Percentiles rank a stretch among this genome's conserved stretches.
phyloP scores from a whole-genome alignment of 2,797 vertebrate genomes.

The Chelidonichthys spinosus region DNA sequence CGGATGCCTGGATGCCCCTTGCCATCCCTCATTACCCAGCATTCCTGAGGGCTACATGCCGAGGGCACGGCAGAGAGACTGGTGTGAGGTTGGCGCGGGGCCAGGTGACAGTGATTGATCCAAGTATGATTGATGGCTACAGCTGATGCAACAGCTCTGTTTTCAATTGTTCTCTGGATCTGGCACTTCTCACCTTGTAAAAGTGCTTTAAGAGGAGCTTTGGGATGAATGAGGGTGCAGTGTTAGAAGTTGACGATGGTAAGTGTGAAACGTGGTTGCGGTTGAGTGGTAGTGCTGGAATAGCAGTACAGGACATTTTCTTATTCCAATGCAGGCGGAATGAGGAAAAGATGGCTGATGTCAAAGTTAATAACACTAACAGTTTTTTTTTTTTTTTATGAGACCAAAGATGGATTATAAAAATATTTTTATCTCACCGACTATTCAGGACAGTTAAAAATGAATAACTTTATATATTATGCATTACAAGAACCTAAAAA shows the following conservation, averaged over 20 bases:
- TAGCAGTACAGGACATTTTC: slow-evolving; percentile 22
- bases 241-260: slow-evolving; percentile 48
- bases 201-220: slow-evolving; percentile 76
- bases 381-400: not conserved
- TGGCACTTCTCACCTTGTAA: slow-evolving; percentile 87
- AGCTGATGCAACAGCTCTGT: slow-evolving; percentile 82
- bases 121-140: slow-evolving; percentile 84
- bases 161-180: slow-evolving; percentile 83
- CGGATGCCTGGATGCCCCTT: slow-evolving; percentile 67
- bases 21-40: slow-evolving; percentile 81
- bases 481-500: not conserved
- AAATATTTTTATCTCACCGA: slow-evolving; percentile 2
- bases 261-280: slow-evolving; percentile 57
- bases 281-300: slow-evolving; percentile 40
- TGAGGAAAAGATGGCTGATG: not conserved
- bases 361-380: not conserved
- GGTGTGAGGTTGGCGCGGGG: slow-evolving; percentile 62
- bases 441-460: not conserved
- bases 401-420: not conserved
- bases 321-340: not conserved
- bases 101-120: slow-evolving; percentile 83
- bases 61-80: slow-evolving; percentile 66
- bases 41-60: slow-evolving; percentile 78
- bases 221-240: slow-evolving; percentile 54
- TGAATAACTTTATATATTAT: slow-evolving; percentile 7